These are phyloP conservation scores for Marmota flaviventris DNA, from an alignment of 2,113 vertebrate species.

Conservation along the genomic window DNA sequence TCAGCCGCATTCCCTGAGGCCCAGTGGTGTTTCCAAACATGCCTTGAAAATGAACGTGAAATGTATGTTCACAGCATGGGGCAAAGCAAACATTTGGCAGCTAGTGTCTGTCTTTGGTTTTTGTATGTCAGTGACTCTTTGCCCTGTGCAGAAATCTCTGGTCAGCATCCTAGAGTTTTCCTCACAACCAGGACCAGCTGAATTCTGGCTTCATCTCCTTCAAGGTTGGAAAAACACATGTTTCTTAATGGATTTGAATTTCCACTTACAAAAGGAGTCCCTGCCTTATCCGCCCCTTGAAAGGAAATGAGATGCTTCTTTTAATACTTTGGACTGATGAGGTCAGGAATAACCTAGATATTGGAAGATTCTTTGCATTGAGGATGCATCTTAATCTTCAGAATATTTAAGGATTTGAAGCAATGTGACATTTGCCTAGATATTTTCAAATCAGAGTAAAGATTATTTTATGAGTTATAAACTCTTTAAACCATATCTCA, in stretches of 20 bases:
- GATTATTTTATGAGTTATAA: conserved; percentile 32
- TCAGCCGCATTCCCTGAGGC: neutral
- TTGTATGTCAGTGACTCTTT: neutral
- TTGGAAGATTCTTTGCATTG: conserved; percentile 3
- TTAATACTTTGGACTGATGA: neutral
- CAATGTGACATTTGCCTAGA: conserved; percentile 3
- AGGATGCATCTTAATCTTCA: neutral
- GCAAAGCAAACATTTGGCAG: neutral
- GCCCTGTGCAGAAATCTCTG: neutral
- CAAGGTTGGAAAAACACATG: neutral
- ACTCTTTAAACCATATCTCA: conserved; percentile 22
- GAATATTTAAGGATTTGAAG: conserved; percentile 11
- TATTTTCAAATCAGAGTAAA: conserved; percentile 1
- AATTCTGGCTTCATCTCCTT: neutral
- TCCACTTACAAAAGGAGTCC: neutral
- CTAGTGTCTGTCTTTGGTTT: neutral
- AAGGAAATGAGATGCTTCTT: neutral
- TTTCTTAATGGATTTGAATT: conserved; percentile 22
- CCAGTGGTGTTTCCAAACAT: neutral
- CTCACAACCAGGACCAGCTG: neutral
- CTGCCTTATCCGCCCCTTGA: neutral
- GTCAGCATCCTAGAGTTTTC: neutral
- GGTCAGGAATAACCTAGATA: neutral
- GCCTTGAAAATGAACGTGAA: neutral
- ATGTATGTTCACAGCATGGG: neutral